A percentile compares a stretch with the other conserved stretches of the same genome.
Conservation (phyloP, 1,140 invertebrate genomes). For the Geopemphigus sp. region DNA sequence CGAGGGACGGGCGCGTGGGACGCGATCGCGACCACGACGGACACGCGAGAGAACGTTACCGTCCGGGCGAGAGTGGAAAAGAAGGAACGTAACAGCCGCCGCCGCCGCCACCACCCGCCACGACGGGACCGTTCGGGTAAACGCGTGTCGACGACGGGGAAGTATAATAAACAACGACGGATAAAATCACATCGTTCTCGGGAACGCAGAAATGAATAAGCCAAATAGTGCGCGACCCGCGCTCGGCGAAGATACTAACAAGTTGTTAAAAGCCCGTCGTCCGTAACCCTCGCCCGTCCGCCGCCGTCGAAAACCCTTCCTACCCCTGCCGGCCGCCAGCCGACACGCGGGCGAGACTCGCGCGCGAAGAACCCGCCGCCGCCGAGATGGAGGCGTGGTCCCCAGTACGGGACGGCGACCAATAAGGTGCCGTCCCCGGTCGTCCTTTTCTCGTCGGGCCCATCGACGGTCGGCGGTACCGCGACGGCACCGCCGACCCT, state of each 20-base stretch:
- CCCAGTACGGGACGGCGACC: neutral
- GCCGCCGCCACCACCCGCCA: too few species aligned
- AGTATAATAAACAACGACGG: constrained; percentile 17
- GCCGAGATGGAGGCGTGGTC: constrained; percentile 14
- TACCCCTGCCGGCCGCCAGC: neutral
- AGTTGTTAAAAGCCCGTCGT: constrained; percentile 46
- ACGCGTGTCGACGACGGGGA: too few species aligned
- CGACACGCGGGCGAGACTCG: too few species aligned
- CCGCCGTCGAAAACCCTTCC: too few species aligned
- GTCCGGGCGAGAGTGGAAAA: too few species aligned
- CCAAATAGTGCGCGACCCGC: constrained; percentile 1
- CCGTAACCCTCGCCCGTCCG: too few species aligned
- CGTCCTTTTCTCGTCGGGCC: constrained; percentile 15
- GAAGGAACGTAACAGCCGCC: too few species aligned
- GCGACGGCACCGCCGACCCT: too few species aligned
- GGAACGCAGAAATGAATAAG: constrained; percentile 24
- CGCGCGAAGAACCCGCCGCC: neutral
- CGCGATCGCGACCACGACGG: too few species aligned
- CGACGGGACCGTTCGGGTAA: neutral
- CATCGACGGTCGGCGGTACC: neutral
- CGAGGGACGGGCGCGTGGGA: too few species aligned
- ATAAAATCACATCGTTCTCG: constrained; percentile 37
- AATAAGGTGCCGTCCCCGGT: constrained; percentile 26
- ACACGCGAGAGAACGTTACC: too few species aligned
- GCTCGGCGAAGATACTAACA: constrained; percentile 35